phyloP scores from a whole-genome alignment of 2,113 vertebrate species.

The Desmodus rotundus region DNA sequence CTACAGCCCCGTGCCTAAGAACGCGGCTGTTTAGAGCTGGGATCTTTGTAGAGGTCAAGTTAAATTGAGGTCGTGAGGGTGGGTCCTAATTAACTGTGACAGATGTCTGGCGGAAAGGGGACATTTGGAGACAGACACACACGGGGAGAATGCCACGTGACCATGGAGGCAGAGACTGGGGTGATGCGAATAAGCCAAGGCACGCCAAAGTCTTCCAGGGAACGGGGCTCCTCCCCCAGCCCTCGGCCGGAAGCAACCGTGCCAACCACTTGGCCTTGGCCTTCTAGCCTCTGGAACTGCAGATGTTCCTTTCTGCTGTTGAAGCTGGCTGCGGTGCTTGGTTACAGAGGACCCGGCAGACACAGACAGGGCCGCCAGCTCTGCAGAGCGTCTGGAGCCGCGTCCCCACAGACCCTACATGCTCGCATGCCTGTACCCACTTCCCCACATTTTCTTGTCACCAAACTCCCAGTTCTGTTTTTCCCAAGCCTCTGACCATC shows the following conservation, averaged over 20 bases:
- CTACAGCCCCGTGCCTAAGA: background rate
- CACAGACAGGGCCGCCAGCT: background rate
- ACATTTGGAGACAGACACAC: background rate
- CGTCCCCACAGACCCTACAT: rapidly evolving
- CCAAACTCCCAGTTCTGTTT: background rate
- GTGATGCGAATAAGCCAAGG: rapidly evolving
- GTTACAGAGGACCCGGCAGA: background rate
- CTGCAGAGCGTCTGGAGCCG: background rate
- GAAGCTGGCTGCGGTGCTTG: background rate
- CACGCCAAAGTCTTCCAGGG: background rate
- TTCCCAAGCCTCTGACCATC: background rate
- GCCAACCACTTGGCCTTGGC: background rate
- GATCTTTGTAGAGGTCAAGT: background rate
- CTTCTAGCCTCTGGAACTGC: background rate
- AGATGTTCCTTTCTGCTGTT: background rate
- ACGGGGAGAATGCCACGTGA: rapidly evolving
- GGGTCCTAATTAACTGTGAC: background rate
- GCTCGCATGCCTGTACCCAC: background rate
- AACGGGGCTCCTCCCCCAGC: no score
- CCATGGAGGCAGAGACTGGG: background rate
- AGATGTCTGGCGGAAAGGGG: background rate
- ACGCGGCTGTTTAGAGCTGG: background rate
- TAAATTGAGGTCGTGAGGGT: background rate
- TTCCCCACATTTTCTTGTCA: background rate
- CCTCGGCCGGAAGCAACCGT: background rate